A percentile compares a stretch with the other conserved stretches of the same genome.
Evolutionary conservation across 1,140 invertebrate species (phyloP).

Genomic region (Eurosta solidaginis): DNA sequence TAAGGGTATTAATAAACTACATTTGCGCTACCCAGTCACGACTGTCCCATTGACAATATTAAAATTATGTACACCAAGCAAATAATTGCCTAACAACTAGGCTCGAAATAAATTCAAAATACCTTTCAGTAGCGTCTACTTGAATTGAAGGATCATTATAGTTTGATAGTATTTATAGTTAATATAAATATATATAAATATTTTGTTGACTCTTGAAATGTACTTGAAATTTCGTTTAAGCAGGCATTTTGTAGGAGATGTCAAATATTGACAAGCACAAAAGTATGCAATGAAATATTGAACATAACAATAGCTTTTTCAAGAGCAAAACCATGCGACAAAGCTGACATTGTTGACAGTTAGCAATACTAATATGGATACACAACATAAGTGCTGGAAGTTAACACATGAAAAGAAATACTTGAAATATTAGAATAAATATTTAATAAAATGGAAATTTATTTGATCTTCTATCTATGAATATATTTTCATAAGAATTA

Average conservation of each 20-base stretch:
- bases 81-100: constrained; percentile 7
- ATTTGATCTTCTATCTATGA: no score
- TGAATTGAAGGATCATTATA: no score
- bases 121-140: background rate
- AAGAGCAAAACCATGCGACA: background rate
- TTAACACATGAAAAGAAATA: background rate
- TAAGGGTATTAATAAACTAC: constrained; percentile 16
- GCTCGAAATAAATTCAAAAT: background rate
- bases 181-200: background rate
- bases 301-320: background rate
- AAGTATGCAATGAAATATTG: constrained; percentile 7
- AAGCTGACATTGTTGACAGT: background rate
- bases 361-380: background rate
- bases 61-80: no score
- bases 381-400: background rate
- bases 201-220: background rate
- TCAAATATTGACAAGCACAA: background rate
- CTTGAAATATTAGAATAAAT: background rate
- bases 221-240: background rate
- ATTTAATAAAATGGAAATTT: no score
- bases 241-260: background rate
- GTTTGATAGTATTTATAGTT: no score
- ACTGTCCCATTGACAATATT: background rate
- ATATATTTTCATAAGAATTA: no score
- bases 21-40: background rate